Evolutionary conservation across 2,888 invertebrate genomes (phyloP), one percentile per base, ranked within the genome.

Genomic region (Onchidella celtica): DNA sequence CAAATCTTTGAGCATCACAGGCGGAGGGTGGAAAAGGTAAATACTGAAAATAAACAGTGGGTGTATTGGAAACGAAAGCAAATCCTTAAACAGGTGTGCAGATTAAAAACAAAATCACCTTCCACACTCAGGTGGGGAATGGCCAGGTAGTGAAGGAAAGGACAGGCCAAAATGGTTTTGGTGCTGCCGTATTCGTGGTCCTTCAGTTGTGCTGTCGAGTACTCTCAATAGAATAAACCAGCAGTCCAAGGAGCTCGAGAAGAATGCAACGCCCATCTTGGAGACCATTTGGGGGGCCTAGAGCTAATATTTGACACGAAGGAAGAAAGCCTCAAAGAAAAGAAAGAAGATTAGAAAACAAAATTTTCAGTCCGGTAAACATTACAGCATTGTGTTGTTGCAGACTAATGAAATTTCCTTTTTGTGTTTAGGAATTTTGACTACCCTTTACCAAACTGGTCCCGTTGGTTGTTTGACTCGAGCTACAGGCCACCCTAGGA

Each of bases 41-140:
- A 73, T 24, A 73, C 61, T 27, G 27, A 36, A 24, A 32, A 61
- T n/a, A 36, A 61, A 59, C 57, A 70, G 24, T 3, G 34, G 27
- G 11, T n/a, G 61, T 61, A 61, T 24, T 47, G 70, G 11, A 9
- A 70, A 3, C 14, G 40, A 29, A 47, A 61, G 73, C 36, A 38
- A 73, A 73, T 73, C 61, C 73, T 59, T 27, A 21, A 61, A 59
- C 73, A 73, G 73, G 73, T 73, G 73, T 73, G 40, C 61, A 27
- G 73, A 61, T 73, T 61, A 61, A 57, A 38, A 61, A 24, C 36
- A 61, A 61, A 36, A 27, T 61, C 61, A 14, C 11, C 21, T 55
- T 14, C 59, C 1, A 61, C 24, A 36, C 36, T 27, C 36, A 36
- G 21, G 24, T 1, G 59, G 24, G 24, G 38, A 61, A n/a, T 24